Evolutionary conservation across 2,797 vertebrate genomes (phyloP), one percentile per base, ranked within the genome.

Genomic region (Pterois miles): DNA sequence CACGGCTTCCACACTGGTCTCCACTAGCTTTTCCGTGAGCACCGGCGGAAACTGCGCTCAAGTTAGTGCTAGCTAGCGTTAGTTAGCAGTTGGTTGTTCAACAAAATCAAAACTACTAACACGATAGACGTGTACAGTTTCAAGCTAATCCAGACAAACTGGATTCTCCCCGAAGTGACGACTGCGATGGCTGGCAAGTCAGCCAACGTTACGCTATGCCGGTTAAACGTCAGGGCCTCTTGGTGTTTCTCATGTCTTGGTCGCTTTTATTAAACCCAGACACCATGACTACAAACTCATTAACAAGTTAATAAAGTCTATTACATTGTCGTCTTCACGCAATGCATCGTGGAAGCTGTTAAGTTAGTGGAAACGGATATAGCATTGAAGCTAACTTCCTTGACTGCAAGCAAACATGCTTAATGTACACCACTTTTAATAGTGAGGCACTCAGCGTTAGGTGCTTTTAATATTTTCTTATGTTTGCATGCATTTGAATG

Each of bases 11-110:
- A 54, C 75, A 33, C 46, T 74, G 34, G 56, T 72, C 34, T 29
- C 67, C 60, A 36, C 69, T 65, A 76, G 85, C 72, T 66, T 84
- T 84, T 71, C 50, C 57, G 25, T 62, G 52, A 77, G 65, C 82
- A 81, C 83, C 82, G 76, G 80, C 74, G n/a, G n/a, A n/a, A n/a
- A n/a, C n/a, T n/a, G n/a, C n/a, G 58, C 72, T 65, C 13, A 84
- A 88, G 69, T 83, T 78, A 50, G 68, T 43, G 22, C 46, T 60
- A 38, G n/a, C 34, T 23, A 38, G 23, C 36, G 27, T 48, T 22
- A 8, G 29, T 62, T 46, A 12, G 33, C 8, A 4, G 25, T 63
- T 52, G 27, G 58, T 12, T 36, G 9, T 29, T 38, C 2, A 40
- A 5, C 59, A 40, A 29, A 27, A 48, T 2, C 0, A 16, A n/a